phyloP scores from a whole-genome alignment of 2,888 invertebrate species.

The Lissonota sp. region DNA sequence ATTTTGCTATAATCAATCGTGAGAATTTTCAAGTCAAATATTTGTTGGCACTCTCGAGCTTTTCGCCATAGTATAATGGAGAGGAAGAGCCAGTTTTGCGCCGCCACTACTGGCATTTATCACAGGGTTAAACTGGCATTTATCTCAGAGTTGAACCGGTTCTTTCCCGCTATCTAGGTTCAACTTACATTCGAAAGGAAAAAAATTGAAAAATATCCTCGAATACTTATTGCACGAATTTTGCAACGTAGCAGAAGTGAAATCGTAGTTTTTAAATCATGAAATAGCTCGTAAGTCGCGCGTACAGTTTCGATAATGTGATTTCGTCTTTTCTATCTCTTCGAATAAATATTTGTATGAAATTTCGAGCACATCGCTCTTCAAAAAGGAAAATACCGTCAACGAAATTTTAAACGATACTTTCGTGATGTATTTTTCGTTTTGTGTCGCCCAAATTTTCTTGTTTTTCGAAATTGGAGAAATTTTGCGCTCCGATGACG shows the following conservation, averaged over 20 bases:
- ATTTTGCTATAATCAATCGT: no score
- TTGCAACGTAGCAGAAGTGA: constrained; percentile 9
- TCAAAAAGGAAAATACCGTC: background rate
- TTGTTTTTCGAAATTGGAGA: constrained; percentile 1
- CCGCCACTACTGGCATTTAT: no score
- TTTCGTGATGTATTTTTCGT: background rate
- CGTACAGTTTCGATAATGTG: constrained; percentile 15
- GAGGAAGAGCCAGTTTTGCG: no score
- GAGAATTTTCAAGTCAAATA: no score
- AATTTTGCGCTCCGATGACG: constrained; percentile 22
- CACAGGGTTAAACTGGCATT: constrained; percentile 91
- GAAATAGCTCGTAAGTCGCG: constrained; percentile 4
- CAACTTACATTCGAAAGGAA: constrained; percentile 86
- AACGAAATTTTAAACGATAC: constrained; percentile 20
- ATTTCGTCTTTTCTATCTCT: constrained; percentile 7
- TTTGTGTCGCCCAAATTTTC: constrained; percentile 1
- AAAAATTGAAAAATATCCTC: background rate
- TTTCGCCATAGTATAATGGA: no score
- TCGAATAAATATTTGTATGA: constrained; percentile 6
- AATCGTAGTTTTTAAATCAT: constrained; percentile 14
- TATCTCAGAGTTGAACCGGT: constrained; percentile 88
- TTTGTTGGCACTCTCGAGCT: no score
- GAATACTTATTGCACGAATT: background rate
- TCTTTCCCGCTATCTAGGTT: constrained; percentile 97
- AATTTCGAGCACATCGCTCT: constrained; percentile 7